These are phyloP conservation scores for Vanacampus margaritifer DNA, from an alignment of 2,113 vertebrate genomes.

Conservation along the genomic window DNA sequence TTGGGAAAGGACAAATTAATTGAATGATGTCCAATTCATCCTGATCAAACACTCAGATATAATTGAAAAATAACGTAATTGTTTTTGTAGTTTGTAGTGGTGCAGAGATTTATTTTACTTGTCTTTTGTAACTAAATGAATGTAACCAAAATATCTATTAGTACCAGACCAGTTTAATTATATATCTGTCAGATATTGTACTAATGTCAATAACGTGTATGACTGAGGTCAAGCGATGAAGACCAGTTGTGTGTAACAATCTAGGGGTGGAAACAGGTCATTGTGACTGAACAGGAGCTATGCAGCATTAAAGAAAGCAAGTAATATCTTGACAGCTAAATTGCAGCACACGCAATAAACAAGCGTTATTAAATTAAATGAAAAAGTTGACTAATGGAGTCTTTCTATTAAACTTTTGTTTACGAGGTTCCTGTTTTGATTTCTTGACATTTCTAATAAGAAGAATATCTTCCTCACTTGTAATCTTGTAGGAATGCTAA, in stretches of 20 bases:
- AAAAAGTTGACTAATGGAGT: constrained; percentile 9
- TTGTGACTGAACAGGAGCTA: constrained; percentile 2
- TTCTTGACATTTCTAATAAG: constrained; percentile 14
- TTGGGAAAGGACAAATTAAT: neutral
- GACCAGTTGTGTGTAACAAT: neutral
- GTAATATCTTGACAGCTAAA: constrained; percentile 17
- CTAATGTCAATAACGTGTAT: neutral
- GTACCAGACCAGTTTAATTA: neutral
- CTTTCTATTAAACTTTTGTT: constrained; percentile 6
- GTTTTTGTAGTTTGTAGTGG: neutral
- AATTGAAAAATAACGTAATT: neutral
- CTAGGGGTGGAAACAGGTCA: neutral
- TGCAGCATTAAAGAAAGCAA: neutral
- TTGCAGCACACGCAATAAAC: constrained; percentile 10
- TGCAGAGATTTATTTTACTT: neutral
- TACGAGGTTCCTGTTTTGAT: constrained; percentile 7
- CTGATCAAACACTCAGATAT: neutral
- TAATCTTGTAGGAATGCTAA: constrained; percentile 7
- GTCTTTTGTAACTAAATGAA: neutral
- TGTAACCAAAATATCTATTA: neutral
- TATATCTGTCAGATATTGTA: neutral
- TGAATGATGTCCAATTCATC: neutral
- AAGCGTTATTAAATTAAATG: constrained; percentile 12
- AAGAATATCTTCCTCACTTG: constrained; percentile 1
- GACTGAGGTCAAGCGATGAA: neutral